Evolutionary conservation across 2,113 vertebrate genomes (phyloP).

Genomic region (Tragelaphus scriptus): DNA sequence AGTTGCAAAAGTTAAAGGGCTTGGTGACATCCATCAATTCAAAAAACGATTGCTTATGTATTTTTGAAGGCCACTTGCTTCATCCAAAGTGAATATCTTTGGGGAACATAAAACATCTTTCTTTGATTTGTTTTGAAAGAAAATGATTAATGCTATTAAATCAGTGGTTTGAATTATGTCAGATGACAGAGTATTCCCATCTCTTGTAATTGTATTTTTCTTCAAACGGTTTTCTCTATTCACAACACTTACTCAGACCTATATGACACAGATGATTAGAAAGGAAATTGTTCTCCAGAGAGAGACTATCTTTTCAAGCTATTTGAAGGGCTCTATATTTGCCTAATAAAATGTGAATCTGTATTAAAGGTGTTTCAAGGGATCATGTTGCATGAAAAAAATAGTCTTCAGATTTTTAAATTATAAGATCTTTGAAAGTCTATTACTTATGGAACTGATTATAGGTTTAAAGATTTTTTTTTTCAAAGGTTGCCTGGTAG

Average conservation of each 20-base stretch:
- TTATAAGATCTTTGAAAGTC: not conserved
- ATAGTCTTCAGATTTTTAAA: not conserved
- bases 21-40: not conserved
- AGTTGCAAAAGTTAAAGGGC: not conserved
- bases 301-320: not conserved
- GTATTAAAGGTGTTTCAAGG: conserved; percentile 16
- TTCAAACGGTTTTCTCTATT: not conserved
- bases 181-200: not conserved
- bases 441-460: not conserved
- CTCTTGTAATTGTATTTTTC: not conserved
- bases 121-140: conserved; percentile 51
- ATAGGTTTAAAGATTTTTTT: not conserved
- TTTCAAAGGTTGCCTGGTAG: not conserved
- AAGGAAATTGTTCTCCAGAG: conserved; percentile 7
- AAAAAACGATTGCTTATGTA: not conserved
- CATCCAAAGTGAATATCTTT: not conserved
- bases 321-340: not conserved
- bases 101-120: not conserved
- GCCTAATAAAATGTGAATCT: conserved; percentile 8
- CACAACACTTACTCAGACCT: not conserved
- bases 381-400: not conserved
- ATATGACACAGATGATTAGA: not conserved
- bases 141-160: conserved; percentile 39
- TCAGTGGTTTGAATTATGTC: not conserved
- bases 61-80: conserved; percentile 13